Conservation (phyloP, 2,888 invertebrate species). For the Agriopis marginaria region DNA sequence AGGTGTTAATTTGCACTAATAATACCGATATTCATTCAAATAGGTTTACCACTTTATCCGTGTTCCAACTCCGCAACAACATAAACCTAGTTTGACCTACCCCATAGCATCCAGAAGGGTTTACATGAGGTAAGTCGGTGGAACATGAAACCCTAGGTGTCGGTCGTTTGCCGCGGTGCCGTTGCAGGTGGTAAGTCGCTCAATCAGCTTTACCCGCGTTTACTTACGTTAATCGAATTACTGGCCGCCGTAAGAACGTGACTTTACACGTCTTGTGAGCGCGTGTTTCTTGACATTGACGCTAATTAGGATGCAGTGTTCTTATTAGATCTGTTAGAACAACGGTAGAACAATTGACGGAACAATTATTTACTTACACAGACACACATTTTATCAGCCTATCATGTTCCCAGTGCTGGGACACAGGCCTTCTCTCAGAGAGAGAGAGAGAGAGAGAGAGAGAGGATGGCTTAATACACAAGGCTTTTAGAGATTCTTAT, state of each 20-base stretch:
- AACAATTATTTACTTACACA: neutral
- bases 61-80: neutral
- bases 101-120: neutral
- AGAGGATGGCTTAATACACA: too few relatives aligned
- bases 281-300: slow-evolving; percentile 30
- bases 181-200: slow-evolving; percentile 59
- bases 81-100: slow-evolving; percentile 6
- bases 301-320: slow-evolving; percentile 19
- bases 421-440: too few relatives aligned
- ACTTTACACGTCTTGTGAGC: slow-evolving; percentile 43
- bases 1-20: too few relatives aligned
- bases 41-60: neutral
- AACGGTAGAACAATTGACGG: neutral
- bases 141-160: slow-evolving; percentile 77
- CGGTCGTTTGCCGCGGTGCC: slow-evolving; percentile 58
- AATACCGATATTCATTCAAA: too few relatives aligned
- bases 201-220: slow-evolving; percentile 76
- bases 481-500: too few relatives aligned
- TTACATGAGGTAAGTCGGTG: slow-evolving; percentile 58
- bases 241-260: slow-evolving; percentile 45
- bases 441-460: too few relatives aligned
- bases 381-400: too few relatives aligned
- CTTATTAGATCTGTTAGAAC: slow-evolving; percentile 9
- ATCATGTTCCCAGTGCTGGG: too few relatives aligned
- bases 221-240: slow-evolving; percentile 78